Evolutionary conservation across 2,888 invertebrate genomes (phyloP), one percentile per base, ranked within the genome.

Genomic region (Cheilosia variabilis): DNA sequence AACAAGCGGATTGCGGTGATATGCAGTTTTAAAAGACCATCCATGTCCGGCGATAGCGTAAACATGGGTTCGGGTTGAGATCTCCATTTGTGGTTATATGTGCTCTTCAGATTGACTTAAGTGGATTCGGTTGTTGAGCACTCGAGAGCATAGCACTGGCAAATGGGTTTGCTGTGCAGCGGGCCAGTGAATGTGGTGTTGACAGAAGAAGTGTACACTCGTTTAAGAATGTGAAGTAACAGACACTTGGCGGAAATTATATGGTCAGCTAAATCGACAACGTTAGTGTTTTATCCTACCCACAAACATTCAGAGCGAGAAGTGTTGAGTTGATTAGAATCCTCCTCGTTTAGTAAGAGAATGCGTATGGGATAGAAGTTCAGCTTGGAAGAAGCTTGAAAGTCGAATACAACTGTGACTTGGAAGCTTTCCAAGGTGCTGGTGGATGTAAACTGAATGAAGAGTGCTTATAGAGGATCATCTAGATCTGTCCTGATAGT

Each of bases 51-150:
- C 31, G 9, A 31, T 31, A 31, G 31, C 31, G 31, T 9, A 24
- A 17, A 37, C 22, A 37, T 13, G 37, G 37, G 22, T 27, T 50
- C 57, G 22, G 60, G 71, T 79, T 72, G 53, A 81, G 58, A 69
- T 45, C 71, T 81, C 76, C 71, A 58, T 69, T 69, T 65, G 81
- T 57, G 34, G 47, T 27, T 71, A 63, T 71, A 63, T 47, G 41
- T 27, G 41, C 34, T 57, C 57, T 57, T 50, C 37, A 66, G 63
- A 52, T 19, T 34, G 68, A 63, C 45, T 71, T 58, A 71, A 81
- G 75, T 81, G 75, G 81, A 76, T 52, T 75, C 27, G 75, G 76
- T 60, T 82, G 76, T 75, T 75, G 81, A 75, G 75, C 63, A 31
- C 52, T 69, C 13, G 62, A 81, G 81, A 53, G 81, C 69, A 9